phyloP scores from a whole-genome alignment of 2,888 invertebrate genomes.

The Micropterix aruncella region DNA sequence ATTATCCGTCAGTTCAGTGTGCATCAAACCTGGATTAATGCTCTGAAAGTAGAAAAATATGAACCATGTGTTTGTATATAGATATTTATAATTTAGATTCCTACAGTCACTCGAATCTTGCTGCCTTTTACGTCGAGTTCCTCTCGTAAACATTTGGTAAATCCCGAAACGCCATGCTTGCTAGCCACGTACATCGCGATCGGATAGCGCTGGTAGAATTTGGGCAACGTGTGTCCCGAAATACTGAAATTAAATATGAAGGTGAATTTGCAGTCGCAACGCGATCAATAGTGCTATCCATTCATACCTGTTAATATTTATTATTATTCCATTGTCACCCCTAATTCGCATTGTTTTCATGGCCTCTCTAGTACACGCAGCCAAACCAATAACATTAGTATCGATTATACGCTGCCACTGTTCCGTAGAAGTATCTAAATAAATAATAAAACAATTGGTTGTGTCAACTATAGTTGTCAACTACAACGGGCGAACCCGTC shows the following conservation, averaged over 20 bases:
- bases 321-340: constrained; percentile 39
- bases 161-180: constrained; percentile 21
- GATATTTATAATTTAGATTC: constrained; percentile 6
- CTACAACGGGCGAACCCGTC: no score
- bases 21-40: constrained; percentile 17
- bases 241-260: constrained; percentile 14
- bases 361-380: constrained; percentile 41
- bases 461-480: no score
- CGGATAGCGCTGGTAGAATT: constrained; percentile 11
- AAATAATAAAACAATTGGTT: no score
- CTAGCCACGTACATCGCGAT: constrained; percentile 20
- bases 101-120: constrained; percentile 23
- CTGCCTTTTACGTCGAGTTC: constrained; percentile 16
- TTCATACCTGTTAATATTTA: constrained; percentile 49
- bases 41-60: constrained; percentile 13
- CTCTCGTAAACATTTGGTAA: constrained; percentile 21
- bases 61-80: constrained; percentile 1
- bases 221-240: constrained; percentile 18
- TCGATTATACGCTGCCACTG: constrained; percentile 22
- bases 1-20: constrained; percentile 14
- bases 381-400: constrained; percentile 41
- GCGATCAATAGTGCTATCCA: no score
- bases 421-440: no score
- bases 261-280: no score
- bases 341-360: constrained; percentile 35